Conservation (phyloP, 1,140 invertebrate species). For the Paracyclopina nana region DNA sequence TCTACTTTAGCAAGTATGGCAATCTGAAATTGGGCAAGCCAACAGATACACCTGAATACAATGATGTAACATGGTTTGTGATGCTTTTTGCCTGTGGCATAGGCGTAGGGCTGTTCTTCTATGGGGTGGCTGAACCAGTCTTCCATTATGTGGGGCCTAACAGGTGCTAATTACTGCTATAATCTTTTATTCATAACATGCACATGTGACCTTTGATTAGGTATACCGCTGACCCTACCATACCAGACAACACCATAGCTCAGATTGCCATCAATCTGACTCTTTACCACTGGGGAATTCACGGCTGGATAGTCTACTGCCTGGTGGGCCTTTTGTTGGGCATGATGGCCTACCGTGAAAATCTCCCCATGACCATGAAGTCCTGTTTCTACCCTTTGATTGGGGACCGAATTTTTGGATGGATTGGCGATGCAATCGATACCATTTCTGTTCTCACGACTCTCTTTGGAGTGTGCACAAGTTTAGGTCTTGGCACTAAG, state of each 20-base stretch:
- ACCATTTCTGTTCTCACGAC: conserved; percentile 10
- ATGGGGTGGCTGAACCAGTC: conserved; percentile 12
- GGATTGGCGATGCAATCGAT: conserved; percentile 12
- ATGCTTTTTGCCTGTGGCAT: conserved; percentile 13
- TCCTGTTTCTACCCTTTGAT: conserved; percentile 14
- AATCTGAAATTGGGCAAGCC: conserved; percentile 4
- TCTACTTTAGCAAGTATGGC: conserved; percentile 11
- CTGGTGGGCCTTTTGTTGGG: conserved; percentile 1
- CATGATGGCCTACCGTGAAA: conserved; percentile 1
- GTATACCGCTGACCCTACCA: conserved; percentile 5
- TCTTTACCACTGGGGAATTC: conserved; percentile 11
- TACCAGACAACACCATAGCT: conserved; percentile 9
- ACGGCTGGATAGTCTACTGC: conserved; percentile 12
- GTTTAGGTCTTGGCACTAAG: conserved; percentile 10
- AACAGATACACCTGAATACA: conserved; percentile 5
- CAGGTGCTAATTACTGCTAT: too few relatives aligned
- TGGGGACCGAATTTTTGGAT: conserved; percentile 10
- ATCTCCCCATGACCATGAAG: conserved; percentile 13
- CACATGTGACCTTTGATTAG: too few relatives aligned
- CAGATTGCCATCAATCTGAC: conserved; percentile 10
- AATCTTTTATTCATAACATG: too few relatives aligned
- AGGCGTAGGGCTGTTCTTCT: conserved; percentile 11
- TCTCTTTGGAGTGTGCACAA: conserved; percentile 12
- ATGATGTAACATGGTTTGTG: conserved; percentile 10
- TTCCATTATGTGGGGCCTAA: conserved; percentile 5